phyloP scores from a whole-genome alignment of 64 coral and sea anemone species.

The Actinia equina region DNA sequence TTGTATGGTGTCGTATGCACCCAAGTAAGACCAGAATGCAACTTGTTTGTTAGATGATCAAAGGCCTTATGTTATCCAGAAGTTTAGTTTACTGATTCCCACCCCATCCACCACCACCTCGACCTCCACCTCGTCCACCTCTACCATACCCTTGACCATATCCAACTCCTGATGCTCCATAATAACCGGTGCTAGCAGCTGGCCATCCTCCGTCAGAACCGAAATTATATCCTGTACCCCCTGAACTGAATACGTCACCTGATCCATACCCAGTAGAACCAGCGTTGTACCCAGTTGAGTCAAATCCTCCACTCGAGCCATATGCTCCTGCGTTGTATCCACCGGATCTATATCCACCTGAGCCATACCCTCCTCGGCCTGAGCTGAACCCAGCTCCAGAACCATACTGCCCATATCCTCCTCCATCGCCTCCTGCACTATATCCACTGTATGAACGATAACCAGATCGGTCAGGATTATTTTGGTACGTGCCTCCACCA shows the following conservation, averaged over 20 bases:
- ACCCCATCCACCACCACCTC: not conserved
- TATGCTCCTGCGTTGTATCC: not conserved
- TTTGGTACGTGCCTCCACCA: not conserved
- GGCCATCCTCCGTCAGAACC: not conserved
- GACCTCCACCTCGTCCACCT: not conserved
- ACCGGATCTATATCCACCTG: not conserved
- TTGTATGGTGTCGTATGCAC: no score
- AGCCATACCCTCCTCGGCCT: not conserved
- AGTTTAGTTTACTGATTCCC: not conserved
- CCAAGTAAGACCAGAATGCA: not conserved
- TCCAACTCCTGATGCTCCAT: not conserved
- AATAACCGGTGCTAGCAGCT: not conserved
- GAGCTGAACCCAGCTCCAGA: not conserved
- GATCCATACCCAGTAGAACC: not conserved
- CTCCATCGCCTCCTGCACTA: not conserved
- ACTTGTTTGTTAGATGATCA: not conserved
- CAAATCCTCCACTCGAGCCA: not conserved
- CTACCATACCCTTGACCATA: not conserved
- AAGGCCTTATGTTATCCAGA: not conserved
- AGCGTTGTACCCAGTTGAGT: not conserved
- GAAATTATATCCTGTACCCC: not conserved
- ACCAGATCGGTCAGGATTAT: not conserved
- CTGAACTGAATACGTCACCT: not conserved
- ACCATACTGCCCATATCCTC: not conserved
- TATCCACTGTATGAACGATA: not conserved